Conservation (phyloP, 2,797 vertebrate species). For the Lacerta viridis region DNA sequence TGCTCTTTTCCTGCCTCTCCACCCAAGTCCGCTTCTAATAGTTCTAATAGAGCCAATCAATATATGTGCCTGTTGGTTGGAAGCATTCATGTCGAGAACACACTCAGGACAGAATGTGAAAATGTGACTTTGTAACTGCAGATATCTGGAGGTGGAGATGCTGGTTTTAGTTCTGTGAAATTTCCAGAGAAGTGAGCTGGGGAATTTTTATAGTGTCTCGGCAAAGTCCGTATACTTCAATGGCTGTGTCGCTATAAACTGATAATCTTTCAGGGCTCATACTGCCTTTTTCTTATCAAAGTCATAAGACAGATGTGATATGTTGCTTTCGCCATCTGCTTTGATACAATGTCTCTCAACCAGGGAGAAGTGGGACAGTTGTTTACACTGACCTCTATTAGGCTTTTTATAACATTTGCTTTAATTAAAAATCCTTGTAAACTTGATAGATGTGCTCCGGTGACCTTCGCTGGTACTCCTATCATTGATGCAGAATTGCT, state of each 20-base stretch:
- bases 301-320: not conserved
- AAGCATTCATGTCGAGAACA: not conserved
- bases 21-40: not conserved
- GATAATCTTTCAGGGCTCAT: not conserved
- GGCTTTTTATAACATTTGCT: conserved; percentile 42
- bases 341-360: conserved; percentile 17
- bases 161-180: not conserved
- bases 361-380: conserved; percentile 35
- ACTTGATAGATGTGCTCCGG: conserved; percentile 37
- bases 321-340: conserved; percentile 33
- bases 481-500: conserved; percentile 24
- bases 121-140: conserved; percentile 2
- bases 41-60: not conserved
- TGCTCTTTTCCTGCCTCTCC: not conserved
- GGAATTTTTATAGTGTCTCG: not conserved
- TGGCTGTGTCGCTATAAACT: not conserved
- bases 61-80: not conserved
- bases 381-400: conserved; percentile 41
- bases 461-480: conserved; percentile 10
- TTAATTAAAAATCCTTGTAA: conserved; percentile 53
- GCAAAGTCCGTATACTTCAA: not conserved
- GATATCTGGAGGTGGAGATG: not conserved
- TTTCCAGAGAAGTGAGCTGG: not conserved
- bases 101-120: not conserved
- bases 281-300: conserved; percentile 20